Evolutionary conservation across 1,140 invertebrate species (phyloP), one percentile per base, ranked within the genome.

Genomic region (Panagrolaimus sp.): DNA sequence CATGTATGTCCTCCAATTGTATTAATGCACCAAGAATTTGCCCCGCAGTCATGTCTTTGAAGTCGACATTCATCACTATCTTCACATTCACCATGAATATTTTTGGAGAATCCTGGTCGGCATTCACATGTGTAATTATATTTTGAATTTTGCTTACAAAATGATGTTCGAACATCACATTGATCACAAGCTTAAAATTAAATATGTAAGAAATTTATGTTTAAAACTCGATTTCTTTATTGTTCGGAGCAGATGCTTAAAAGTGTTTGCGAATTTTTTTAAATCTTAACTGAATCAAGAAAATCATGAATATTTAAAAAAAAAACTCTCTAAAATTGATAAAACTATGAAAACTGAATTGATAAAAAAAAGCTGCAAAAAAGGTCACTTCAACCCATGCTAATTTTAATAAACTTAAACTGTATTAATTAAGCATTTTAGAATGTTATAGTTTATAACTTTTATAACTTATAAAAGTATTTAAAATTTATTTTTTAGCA

Each of bases 1-100:
- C 92, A 94, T 73, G 88, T 85, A 81, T 89, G 94, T 84, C 91
- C 91, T 63, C 92, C 92, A 55, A 90, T 83, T 24, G 90, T 92
- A 83, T 94, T 91, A 73, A 88, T 90, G 84, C 92, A 95, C 65
- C 90, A 85, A 26, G 91, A 90, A 85, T 79, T 76, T 52, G 74
- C 70, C 47, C 73, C 70, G 55, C 77, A 79, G 6, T 73, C 70
- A 8, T 68, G 66, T 45, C 65, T 67, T 32, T 43, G 44, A 3
- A 55, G 58, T 26, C 75, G 70, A 43, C 77, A 78, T 58, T 78
- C 77, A 52, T 78, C 76, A 43, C 74, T 73, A 46, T 78, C 77
- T 21, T 75, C 63, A 43, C 77, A 79, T 26, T 79, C 71, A 44
- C 64, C 73, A 45, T 68, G 55, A 26, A 58, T 44, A 28, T 72